Evolutionary conservation across 2,888 invertebrate genomes (phyloP).

Genomic region (Callimorpha dominula): DNA sequence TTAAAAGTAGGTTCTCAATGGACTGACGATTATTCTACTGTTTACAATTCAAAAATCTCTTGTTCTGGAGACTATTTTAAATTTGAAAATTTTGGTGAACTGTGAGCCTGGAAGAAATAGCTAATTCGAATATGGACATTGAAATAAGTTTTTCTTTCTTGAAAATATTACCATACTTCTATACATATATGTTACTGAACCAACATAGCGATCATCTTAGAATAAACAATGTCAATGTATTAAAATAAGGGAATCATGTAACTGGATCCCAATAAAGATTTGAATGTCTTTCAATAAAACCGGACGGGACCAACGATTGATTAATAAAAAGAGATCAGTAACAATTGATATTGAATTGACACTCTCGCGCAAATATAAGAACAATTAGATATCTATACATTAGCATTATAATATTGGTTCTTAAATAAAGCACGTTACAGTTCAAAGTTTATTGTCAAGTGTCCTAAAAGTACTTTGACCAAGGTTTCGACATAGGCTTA

Average conservation of each 20-base stretch:
- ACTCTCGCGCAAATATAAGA: constrained; percentile 33
- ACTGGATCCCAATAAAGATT: constrained; percentile 25
- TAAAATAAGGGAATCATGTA: neutral
- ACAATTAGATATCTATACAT: constrained; percentile 31
- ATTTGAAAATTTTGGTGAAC: too few relatives aligned
- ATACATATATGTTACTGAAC: neutral
- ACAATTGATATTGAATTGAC: constrained; percentile 54
- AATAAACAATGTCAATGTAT: neutral
- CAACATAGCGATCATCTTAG: neutral
- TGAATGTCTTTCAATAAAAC: constrained; percentile 39
- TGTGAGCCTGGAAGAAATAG: too few relatives aligned
- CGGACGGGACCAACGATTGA: constrained; percentile 49
- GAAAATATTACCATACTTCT: too few relatives aligned
- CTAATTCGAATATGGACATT: too few relatives aligned
- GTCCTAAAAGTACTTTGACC: constrained; percentile 1
- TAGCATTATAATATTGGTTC: constrained; percentile 25
- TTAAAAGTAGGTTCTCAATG: too few relatives aligned
- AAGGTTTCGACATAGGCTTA: constrained; percentile 10
- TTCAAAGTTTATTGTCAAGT: constrained; percentile 27
- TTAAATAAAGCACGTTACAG: constrained; percentile 29
- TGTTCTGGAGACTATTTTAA: too few relatives aligned
- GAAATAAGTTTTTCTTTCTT: too few relatives aligned
- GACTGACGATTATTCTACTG: too few relatives aligned
- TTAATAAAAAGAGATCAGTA: constrained; percentile 58
- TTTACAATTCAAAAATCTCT: too few relatives aligned